Evolutionary conservation across 1,140 invertebrate species (phyloP).

Genomic region (Nebria ingens): DNA sequence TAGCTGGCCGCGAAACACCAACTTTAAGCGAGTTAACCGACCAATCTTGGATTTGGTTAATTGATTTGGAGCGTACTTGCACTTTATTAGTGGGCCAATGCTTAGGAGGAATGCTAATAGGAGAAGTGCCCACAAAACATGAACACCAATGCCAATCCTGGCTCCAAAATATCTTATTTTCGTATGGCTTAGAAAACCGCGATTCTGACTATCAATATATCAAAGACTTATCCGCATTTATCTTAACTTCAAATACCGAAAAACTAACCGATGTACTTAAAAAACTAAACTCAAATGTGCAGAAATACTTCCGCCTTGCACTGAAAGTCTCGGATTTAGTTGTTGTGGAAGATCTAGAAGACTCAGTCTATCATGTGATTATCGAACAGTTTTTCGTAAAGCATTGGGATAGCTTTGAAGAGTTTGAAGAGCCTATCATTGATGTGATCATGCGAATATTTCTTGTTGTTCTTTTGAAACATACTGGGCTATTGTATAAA

Average conservation of each 20-base stretch:
- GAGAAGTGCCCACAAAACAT: constrained; percentile 34
- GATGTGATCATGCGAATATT: constrained; percentile 41
- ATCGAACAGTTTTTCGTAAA: constrained; percentile 25
- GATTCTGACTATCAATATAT: constrained; percentile 14
- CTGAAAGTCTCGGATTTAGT: background rate
- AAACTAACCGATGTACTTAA: background rate
- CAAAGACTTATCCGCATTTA: constrained; percentile 14
- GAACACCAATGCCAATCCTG: constrained; percentile 41
- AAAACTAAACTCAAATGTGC: background rate
- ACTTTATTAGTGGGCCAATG: constrained; percentile 49
- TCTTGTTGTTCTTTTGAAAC: constrained; percentile 43
- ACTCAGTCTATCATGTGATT: constrained; percentile 28
- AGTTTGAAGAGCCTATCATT: constrained; percentile 35
- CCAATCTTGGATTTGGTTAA: constrained; percentile 47
- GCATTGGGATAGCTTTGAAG: constrained; percentile 31
- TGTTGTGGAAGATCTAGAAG: constrained; percentile 1
- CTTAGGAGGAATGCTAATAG: constrained; percentile 46
- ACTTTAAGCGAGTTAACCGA: constrained; percentile 34
- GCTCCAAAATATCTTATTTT: constrained; percentile 44
- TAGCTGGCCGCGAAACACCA: constrained; percentile 35
- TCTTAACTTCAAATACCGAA: constrained; percentile 13
- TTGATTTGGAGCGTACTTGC: constrained; percentile 50
- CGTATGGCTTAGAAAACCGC: constrained; percentile 39
- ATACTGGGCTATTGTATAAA: constrained; percentile 35
- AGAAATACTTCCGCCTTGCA: background rate